These are phyloP conservation scores for Redunca redunca DNA, from an alignment of 2,113 vertebrate genomes.

Conservation along the genomic window DNA sequence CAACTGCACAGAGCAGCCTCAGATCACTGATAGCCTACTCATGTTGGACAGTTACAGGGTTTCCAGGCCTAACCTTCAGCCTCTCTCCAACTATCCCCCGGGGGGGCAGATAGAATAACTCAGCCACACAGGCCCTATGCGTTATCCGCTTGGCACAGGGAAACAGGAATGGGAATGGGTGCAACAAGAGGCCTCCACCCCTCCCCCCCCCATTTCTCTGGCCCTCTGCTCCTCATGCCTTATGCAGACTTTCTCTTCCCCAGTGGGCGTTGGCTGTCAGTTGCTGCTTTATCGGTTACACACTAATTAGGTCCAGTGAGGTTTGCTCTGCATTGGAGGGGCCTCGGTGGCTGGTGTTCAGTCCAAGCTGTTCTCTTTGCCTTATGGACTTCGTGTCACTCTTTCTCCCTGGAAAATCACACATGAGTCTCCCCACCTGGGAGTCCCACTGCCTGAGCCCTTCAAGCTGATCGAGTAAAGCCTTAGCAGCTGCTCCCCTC, in stretches of 20 bases:
- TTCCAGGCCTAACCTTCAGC: neutral
- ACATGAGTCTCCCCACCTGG: neutral
- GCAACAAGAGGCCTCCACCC: neutral
- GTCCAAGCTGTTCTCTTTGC: neutral
- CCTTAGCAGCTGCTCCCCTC: neutral
- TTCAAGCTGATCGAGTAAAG: neutral
- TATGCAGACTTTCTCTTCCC: neutral
- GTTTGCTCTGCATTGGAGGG: neutral
- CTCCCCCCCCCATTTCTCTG: neutral
- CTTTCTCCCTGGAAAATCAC: neutral
- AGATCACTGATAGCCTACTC: neutral
- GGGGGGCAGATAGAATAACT: neutral
- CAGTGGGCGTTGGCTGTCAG: neutral
- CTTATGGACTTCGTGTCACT: neutral
- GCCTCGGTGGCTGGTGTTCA: neutral
- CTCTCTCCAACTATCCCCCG: neutral
- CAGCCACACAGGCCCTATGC: neutral
- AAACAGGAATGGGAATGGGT: neutral
- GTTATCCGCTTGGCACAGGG: neutral
- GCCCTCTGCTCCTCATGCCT: neutral
- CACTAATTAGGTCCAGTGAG: slow-evolving; percentile 52
- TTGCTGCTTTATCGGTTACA: neutral
- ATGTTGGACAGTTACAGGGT: neutral
- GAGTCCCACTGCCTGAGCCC: neutral
- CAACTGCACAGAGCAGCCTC: neutral